These are phyloP conservation scores for Drosophila neonasuta DNA, from an alignment of 2,888 invertebrate genomes.

Conservation along the genomic window DNA sequence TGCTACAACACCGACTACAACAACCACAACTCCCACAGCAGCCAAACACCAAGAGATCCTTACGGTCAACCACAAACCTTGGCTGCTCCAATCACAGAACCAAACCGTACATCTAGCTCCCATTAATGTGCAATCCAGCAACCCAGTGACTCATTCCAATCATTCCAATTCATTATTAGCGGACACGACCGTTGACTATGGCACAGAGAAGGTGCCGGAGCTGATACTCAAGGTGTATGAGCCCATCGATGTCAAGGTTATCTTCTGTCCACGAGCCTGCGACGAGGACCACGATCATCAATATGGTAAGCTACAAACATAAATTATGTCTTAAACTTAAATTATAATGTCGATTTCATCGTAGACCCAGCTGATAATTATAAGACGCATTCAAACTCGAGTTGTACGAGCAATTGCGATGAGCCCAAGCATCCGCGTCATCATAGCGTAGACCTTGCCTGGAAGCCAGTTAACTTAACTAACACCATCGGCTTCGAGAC, in stretches of 20 bases:
- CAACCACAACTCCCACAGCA: constrained; percentile 4
- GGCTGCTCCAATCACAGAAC: constrained; percentile 56
- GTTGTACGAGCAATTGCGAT: constrained; percentile 48
- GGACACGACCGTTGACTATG: constrained; percentile 23
- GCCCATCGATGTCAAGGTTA: constrained; percentile 75
- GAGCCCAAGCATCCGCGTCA: constrained; percentile 39
- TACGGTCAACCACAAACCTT: constrained; percentile 53
- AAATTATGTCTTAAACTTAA: neutral
- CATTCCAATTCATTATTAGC: constrained; percentile 44
- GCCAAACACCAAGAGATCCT: constrained; percentile 45
- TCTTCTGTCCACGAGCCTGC: constrained; percentile 73
- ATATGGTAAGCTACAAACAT: constrained; percentile 54
- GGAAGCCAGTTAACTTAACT: constrained; percentile 54
- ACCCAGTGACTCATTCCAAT: constrained; percentile 71
- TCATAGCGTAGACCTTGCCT: constrained; percentile 64
- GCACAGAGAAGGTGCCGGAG: constrained; percentile 65
- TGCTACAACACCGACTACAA: neutral
- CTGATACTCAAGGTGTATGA: constrained; percentile 72
- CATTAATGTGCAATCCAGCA: constrained; percentile 30
- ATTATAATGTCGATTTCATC: neutral
- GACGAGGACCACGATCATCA: constrained; percentile 71
- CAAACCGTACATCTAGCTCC: constrained; percentile 57
- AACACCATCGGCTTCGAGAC: constrained; percentile 58
- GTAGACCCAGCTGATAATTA: constrained; percentile 66
- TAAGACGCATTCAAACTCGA: constrained; percentile 39